phyloP scores from a whole-genome alignment of 2,113 vertebrate genomes.

The Microtus oregoni region DNA sequence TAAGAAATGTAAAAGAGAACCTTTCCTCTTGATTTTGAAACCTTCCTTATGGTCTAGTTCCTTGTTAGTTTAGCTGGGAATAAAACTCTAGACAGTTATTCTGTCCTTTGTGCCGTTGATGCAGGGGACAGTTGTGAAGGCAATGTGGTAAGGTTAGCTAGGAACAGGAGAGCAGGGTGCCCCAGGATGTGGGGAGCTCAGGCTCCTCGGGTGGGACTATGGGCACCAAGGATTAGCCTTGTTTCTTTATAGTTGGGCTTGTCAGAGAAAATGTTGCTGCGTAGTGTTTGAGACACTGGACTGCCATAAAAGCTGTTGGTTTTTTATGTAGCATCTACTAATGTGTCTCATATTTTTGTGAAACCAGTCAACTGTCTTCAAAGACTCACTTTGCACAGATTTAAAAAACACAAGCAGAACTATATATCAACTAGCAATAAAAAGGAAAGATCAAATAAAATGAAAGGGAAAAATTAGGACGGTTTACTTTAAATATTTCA shows the following conservation, averaged over 20 bases:
- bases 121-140: not conserved
- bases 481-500: not conserved
- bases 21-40: not conserved
- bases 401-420: not conserved
- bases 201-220: not conserved
- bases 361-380: not conserved
- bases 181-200: not conserved
- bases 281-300: rapidly evolving
- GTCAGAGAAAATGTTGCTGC: not conserved
- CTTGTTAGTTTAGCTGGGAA: slow-evolving; percentile 35
- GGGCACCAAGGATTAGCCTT: not conserved
- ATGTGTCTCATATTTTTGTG: not conserved
- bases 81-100: not conserved
- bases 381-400: not conserved
- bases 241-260: not conserved
- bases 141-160: not conserved
- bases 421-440: not conserved
- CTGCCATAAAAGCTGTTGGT: not conserved
- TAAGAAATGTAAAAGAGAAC: not conserved
- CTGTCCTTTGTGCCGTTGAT: not conserved
- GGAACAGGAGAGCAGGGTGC: not conserved
- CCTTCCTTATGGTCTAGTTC: not conserved
- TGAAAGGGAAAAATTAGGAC: not conserved
- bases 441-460: not conserved
- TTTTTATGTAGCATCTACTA: not conserved